Evolutionary conservation across 2,797 vertebrate genomes (phyloP).

Genomic region (Hippoglossus hippoglossus): DNA sequence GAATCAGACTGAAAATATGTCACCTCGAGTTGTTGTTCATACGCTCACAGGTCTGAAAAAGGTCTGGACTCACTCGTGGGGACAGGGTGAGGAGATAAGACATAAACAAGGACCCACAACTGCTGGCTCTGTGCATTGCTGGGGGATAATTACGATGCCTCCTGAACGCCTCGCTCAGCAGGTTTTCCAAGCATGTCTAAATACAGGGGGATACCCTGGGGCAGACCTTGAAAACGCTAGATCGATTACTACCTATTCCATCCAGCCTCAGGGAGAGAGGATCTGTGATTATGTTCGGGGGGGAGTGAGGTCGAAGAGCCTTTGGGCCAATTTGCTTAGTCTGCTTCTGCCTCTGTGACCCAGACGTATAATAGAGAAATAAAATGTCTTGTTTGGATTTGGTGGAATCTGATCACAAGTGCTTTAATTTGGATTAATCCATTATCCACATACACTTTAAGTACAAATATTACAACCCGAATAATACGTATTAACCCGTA

Average conservation of each 20-base stretch:
- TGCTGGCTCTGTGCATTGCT: not conserved
- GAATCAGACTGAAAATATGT: not conserved
- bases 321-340: not conserved
- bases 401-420: too few species aligned
- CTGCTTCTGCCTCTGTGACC: not conserved
- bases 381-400: too few species aligned
- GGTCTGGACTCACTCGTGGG: not conserved
- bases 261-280: conserved; percentile 7
- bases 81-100: not conserved
- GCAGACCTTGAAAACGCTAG: conserved; percentile 1
- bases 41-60: not conserved
- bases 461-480: not conserved
- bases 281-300: not conserved
- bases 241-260: conserved; percentile 1
- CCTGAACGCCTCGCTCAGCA: not conserved
- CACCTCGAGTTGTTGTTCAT: not conserved
- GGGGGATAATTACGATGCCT: not conserved
- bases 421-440: too few species aligned
- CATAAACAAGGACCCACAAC: not conserved
- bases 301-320: not conserved
- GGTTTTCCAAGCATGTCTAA: not conserved
- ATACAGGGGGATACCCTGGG: conserved; percentile 1
- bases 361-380: too few species aligned
- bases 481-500: not conserved
- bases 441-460: too few species aligned